These are phyloP conservation scores for Sebastiscus tertius DNA, from an alignment of 2,797 vertebrate species.

Conservation along the genomic window DNA sequence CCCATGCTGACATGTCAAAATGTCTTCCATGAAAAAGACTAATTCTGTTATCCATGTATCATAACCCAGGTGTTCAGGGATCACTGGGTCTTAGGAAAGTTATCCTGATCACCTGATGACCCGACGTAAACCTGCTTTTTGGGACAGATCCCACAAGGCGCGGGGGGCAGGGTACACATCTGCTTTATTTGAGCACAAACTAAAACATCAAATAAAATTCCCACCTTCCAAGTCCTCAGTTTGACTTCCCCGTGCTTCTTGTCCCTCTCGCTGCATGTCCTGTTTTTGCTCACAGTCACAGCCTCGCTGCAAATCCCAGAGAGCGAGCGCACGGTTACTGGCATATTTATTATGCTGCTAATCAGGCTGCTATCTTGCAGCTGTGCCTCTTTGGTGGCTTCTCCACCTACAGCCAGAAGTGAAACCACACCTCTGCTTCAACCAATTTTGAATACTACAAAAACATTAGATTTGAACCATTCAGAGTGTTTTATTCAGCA, in stretches of 20 bases:
- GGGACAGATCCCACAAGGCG: neutral
- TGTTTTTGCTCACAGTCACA: conserved; percentile 16
- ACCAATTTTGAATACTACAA: neutral
- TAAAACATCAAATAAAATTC: conserved; percentile 9
- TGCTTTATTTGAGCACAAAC: conserved; percentile 12
- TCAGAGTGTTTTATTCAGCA: neutral
- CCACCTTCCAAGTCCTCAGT: neutral
- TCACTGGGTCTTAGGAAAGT: neutral
- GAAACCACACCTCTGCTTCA: neutral
- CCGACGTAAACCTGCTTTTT: neutral
- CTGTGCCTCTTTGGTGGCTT: neutral
- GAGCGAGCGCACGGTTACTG: neutral
- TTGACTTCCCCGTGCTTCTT: neutral
- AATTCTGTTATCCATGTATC: too few species aligned
- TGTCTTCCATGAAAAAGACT: rapidly evolving
- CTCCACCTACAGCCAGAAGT: neutral
- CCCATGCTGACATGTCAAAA: neutral
- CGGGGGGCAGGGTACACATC: neutral
- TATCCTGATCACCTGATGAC: neutral
- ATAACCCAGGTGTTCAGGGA: neutral
- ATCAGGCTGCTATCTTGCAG: conserved; percentile 22
- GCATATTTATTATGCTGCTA: conserved; percentile 13
- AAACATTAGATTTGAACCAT: neutral
- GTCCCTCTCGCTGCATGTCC: conserved; percentile 3
- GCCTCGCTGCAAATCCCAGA: neutral